A percentile compares a stretch with the other conserved stretches of the same genome.
Conservation (phyloP, 2,113 vertebrate genomes). For the Petromus typicus region DNA sequence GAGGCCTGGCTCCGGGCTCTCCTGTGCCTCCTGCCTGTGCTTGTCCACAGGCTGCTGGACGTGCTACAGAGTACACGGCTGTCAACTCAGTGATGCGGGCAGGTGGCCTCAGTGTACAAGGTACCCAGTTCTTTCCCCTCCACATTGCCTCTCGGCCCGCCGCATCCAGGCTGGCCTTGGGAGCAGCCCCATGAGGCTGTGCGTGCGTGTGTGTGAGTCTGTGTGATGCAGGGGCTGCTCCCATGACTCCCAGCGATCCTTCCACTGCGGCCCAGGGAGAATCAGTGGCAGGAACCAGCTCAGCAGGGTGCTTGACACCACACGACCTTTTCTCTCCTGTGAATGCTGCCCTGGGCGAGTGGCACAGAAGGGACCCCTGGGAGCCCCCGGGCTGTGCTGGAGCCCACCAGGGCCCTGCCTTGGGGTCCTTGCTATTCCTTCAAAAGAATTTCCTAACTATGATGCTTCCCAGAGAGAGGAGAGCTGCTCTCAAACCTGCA, state of each 20-base stretch:
- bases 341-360: neutral
- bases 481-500: neutral
- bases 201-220: rapidly evolving
- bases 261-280: neutral
- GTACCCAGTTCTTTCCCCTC: neutral
- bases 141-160: neutral
- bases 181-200: neutral
- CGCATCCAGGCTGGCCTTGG: neutral
- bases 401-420: neutral
- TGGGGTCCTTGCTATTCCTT: neutral
- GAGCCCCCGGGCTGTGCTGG: rapidly evolving
- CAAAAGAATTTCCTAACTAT: neutral
- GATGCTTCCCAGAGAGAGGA: neutral
- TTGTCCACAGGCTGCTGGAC: neutral
- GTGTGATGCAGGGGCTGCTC: neutral
- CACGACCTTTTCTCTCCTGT: neutral
- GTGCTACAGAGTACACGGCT: neutral
- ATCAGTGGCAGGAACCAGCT: neutral
- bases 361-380: neutral
- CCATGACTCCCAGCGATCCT: too few relatives aligned
- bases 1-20: neutral
- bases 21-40: neutral
- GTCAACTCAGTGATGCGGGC: neutral
- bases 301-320: neutral
- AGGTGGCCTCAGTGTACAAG: neutral